Percentiles rank a stretch among this genome's conserved stretches.
These are phyloP conservation scores for Liodrosophila aerea DNA, from an alignment of 2,888 invertebrate genomes.

Conservation along the genomic window DNA sequence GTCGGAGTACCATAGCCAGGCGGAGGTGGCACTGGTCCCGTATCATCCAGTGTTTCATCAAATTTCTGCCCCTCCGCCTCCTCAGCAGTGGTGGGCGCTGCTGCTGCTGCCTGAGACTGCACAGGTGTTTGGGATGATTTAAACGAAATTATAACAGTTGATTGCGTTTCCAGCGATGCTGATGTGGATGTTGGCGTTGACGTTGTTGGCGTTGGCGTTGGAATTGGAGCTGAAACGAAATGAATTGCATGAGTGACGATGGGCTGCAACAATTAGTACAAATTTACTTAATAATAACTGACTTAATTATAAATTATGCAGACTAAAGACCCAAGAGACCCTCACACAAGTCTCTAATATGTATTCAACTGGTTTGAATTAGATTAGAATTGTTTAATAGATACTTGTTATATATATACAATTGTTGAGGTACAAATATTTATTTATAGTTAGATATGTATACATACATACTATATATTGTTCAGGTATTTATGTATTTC, in stretches of 20 bases:
- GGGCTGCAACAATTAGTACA: too few relatives aligned
- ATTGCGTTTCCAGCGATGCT: conserved; percentile 80
- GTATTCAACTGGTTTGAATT: too few relatives aligned
- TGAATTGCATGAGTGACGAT: conserved; percentile 41
- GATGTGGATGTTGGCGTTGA: conserved; percentile 55
- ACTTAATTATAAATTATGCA: too few relatives aligned
- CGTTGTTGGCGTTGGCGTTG: conserved; percentile 3
- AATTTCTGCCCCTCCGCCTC: conserved; percentile 4
- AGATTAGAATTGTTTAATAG: too few relatives aligned
- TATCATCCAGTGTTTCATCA: conserved; percentile 35
- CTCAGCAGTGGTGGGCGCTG: conserved; percentile 16
- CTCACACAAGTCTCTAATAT: too few relatives aligned
- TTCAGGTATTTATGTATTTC: too few relatives aligned
- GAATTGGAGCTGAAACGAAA: conserved; percentile 42
- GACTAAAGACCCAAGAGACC: too few relatives aligned
- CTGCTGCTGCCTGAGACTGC: conserved; percentile 64
- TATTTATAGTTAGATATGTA: too few relatives aligned
- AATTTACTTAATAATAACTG: too few relatives aligned
- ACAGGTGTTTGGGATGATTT: conserved; percentile 82
- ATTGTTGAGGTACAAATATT: too few relatives aligned
- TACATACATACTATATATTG: too few relatives aligned
- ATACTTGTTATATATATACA: too few relatives aligned
- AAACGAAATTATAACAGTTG: conserved; percentile 83
- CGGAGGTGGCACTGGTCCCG: conserved; percentile 50
- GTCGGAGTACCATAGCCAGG: conserved; percentile 70